These are phyloP conservation scores for Chrysopa pallens DNA, from an alignment of 1,140 invertebrate genomes.

Conservation along the genomic window DNA sequence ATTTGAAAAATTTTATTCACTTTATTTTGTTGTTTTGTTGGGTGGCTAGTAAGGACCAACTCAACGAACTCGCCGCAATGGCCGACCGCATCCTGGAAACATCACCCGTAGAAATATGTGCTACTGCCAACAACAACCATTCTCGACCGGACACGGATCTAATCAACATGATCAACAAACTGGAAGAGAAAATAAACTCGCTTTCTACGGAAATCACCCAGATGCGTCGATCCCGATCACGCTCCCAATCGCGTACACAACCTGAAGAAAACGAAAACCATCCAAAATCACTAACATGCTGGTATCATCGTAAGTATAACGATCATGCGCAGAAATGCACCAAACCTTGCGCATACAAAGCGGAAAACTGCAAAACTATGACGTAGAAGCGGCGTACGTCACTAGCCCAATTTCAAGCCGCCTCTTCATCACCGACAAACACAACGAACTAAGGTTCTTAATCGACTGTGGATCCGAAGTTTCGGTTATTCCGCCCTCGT, in stretches of 20 bases:
- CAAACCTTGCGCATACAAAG: neutral
- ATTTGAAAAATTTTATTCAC: too few species aligned
- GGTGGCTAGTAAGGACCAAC: neutral
- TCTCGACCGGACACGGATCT: neutral
- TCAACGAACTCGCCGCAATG: constrained; percentile 5
- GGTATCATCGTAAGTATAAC: constrained; percentile 2
- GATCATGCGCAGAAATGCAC: constrained; percentile 5
- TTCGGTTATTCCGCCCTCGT: constrained; percentile 10
- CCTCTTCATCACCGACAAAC: constrained; percentile 1
- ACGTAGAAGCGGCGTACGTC: constrained; percentile 2
- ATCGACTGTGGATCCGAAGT: constrained; percentile 15
- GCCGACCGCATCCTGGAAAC: constrained; percentile 3
- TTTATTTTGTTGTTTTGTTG: too few species aligned
- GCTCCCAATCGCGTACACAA: neutral
- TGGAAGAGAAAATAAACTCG: neutral
- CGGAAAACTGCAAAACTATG: constrained; percentile 1
- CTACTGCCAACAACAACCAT: neutral
- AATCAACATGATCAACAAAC: neutral
- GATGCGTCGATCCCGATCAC: neutral
- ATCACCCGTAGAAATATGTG: neutral
- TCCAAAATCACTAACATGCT: constrained; percentile 2
- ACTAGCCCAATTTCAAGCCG: neutral
- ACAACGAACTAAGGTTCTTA: constrained; percentile 7
- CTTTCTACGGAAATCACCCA: neutral
- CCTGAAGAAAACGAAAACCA: neutral